Evolutionary conservation across 1,140 invertebrate genomes (phyloP).

Genomic region (Varroa destructor): DNA sequence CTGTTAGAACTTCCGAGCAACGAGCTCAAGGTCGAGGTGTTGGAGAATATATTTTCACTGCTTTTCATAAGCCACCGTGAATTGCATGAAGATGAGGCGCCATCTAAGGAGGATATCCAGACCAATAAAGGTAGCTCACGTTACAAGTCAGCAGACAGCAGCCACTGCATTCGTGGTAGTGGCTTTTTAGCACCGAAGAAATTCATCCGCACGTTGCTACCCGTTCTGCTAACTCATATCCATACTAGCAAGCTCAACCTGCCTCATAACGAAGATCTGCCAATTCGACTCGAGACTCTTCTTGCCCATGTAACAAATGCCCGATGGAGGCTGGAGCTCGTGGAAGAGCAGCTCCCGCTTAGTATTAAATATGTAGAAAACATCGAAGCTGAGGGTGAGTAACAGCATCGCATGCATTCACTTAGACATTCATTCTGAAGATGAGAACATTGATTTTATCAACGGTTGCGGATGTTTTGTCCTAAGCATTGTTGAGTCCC

Average conservation of each 20-base stretch:
- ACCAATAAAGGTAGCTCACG: not conserved
- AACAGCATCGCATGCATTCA: not conserved
- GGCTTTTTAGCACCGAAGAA: constrained; percentile 14
- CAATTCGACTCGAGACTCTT: not conserved
- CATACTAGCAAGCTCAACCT: not conserved
- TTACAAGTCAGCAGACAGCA: not conserved
- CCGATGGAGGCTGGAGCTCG: constrained; percentile 15
- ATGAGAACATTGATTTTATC: too few species aligned
- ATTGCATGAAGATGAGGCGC: constrained; percentile 35
- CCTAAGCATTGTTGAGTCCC: too few species aligned
- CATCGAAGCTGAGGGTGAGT: constrained; percentile 6
- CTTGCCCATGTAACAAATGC: constrained; percentile 2
- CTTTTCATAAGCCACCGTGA: constrained; percentile 41
- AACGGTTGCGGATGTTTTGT: too few species aligned
- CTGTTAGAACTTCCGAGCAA: constrained; percentile 18
- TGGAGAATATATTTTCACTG: constrained; percentile 43
- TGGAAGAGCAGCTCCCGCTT: constrained; percentile 1
- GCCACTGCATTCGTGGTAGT: not conserved
- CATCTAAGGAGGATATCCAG: not conserved
- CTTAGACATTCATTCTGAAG: too few species aligned
- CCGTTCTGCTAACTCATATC: not conserved
- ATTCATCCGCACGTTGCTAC: not conserved
- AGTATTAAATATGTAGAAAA: constrained; percentile 7
- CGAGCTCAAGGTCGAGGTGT: constrained; percentile 38
- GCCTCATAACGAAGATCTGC: not conserved